A percentile compares a stretch with the other conserved stretches of the same genome.
Conservation (phyloP, 1,140 invertebrate genomes). For the Camponotus floridanus region DNA sequence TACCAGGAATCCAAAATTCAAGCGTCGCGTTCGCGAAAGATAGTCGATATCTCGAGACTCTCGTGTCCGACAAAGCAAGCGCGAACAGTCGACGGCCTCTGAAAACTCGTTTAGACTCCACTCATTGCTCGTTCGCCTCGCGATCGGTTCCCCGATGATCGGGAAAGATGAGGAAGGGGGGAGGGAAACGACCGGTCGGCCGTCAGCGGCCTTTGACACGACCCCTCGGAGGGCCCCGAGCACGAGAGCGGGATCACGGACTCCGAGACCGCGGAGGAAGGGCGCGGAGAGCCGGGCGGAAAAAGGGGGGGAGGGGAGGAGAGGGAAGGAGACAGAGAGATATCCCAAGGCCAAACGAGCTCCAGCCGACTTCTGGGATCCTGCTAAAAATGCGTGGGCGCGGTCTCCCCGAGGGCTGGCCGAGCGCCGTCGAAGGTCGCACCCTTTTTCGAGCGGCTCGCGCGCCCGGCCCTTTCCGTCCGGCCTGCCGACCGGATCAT, state of each 20-base stretch:
- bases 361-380: conserved; percentile 83
- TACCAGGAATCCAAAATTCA: conserved; percentile 61
- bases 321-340: conserved; percentile 26
- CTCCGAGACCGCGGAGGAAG: conserved; percentile 34
- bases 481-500: conserved; percentile 60
- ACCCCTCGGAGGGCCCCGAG: conserved; percentile 39
- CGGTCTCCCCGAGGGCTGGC: conserved; percentile 86
- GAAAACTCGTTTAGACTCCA: conserved; percentile 68
- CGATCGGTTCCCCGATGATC: conserved; percentile 15
- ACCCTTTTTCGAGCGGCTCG: conserved; percentile 81
- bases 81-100: conserved; percentile 5
- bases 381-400: conserved; percentile 86
- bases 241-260: conserved; percentile 30
- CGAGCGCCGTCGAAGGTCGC: conserved; percentile 81
- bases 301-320: background rate
- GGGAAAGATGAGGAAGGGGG: background rate
- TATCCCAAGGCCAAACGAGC: conserved; percentile 76
- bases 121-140: conserved; percentile 17
- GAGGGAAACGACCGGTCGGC: background rate
- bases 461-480: conserved; percentile 73
- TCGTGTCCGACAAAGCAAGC: background rate
- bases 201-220: conserved; percentile 52
- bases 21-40: conserved; percentile 27
- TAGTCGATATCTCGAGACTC: conserved; percentile 32
- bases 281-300: conserved; percentile 13